Percentiles rank a stretch among this genome's conserved stretches.
Evolutionary conservation across 2,888 invertebrate species (phyloP).

Genomic region (Pachydiplax longipennis): DNA sequence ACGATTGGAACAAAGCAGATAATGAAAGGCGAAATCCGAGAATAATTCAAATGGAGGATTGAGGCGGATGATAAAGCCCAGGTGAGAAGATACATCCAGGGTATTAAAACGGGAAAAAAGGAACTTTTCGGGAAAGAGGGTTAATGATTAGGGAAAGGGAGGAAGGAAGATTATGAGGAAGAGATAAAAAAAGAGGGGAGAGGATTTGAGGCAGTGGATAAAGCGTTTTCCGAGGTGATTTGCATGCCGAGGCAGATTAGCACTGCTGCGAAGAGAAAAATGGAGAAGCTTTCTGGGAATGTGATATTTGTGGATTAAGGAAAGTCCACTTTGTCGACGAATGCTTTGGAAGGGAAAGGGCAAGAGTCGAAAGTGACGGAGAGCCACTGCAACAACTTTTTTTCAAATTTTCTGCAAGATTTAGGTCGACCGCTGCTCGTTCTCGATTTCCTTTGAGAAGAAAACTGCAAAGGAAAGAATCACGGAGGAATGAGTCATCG

Average conservation of each 20-base stretch:
- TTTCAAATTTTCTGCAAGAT: too few relatives aligned
- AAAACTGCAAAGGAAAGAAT: neutral
- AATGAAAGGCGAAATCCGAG: neutral
- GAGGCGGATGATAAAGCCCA: neutral
- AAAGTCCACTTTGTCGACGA: neutral
- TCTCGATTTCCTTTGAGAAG: neutral
- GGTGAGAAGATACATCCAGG: neutral
- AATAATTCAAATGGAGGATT: neutral
- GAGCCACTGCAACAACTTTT: too few relatives aligned
- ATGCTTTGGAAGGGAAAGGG: neutral
- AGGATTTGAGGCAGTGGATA: neutral
- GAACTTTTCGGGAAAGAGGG: neutral
- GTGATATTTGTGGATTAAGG: neutral
- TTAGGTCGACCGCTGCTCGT: too few relatives aligned
- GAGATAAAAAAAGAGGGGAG: neutral
- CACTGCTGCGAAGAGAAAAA: slow-evolving; percentile 24
- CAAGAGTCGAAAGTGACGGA: neutral
- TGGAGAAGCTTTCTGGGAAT: neutral
- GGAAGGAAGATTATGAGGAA: neutral
- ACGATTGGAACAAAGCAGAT: neutral
- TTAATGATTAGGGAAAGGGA: neutral
- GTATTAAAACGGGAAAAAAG: neutral
- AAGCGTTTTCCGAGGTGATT: slow-evolving; percentile 22
- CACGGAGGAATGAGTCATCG: too few relatives aligned
- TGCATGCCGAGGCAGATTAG: slow-evolving; percentile 21